These are phyloP conservation scores for Alectura lathami DNA, from an alignment of 2,113 vertebrate species.

Conservation along the genomic window DNA sequence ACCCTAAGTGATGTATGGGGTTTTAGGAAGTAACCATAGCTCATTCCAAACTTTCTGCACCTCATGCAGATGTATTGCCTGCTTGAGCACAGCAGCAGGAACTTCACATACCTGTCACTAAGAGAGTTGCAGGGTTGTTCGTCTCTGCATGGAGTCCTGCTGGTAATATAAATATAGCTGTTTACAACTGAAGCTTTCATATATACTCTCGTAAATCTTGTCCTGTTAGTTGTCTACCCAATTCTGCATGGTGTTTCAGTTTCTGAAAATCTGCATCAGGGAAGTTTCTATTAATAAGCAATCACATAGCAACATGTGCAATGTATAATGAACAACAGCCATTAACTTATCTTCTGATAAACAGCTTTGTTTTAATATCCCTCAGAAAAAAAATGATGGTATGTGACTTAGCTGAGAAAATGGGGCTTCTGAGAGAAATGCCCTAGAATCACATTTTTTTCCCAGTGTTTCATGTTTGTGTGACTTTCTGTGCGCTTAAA, in stretches of 20 bases:
- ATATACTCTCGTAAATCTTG: not conserved
- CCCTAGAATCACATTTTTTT: not conserved
- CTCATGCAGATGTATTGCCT: not conserved
- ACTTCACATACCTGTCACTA: not conserved
- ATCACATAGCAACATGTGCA: not conserved
- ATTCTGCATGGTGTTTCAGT: not conserved
- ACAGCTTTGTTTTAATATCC: not conserved
- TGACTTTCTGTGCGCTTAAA: not conserved
- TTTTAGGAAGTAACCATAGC: not conserved
- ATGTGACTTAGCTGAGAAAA: not conserved
- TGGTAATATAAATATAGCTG: not conserved
- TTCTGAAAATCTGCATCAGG: not conserved
- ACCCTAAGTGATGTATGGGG: not conserved
- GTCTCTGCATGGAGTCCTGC: not conserved
- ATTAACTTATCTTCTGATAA: not conserved
- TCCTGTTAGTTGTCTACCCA: not conserved
- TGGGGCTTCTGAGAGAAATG: not conserved
- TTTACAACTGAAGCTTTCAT: not conserved
- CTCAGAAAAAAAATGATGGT: not conserved
- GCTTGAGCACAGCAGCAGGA: not conserved
- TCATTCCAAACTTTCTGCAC: not conserved
- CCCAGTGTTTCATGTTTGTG: not conserved
- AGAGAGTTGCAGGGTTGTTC: not conserved
- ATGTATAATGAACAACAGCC: not conserved
- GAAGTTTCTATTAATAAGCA: not conserved